A percentile compares a stretch with the other conserved stretches of the same genome.
Conservation (phyloP, 2,113 vertebrate genomes). For the Blennius ocellaris region DNA sequence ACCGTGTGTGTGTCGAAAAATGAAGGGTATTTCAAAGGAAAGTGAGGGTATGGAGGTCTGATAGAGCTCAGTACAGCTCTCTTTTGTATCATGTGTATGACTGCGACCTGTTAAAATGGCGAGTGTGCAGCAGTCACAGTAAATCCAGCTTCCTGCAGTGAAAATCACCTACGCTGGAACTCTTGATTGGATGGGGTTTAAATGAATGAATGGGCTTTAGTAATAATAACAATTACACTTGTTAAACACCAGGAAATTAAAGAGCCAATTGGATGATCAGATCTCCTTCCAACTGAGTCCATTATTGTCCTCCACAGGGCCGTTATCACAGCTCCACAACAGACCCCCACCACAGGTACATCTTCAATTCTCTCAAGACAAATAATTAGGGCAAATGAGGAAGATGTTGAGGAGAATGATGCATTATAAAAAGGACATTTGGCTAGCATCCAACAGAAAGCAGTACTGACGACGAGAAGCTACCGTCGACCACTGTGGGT, state of each 20-base stretch:
- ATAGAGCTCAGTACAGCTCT: neutral
- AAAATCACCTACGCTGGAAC: neutral
- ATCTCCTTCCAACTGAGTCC: slow-evolving; percentile 7
- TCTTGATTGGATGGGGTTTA: slow-evolving; percentile 13
- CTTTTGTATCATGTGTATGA: neutral
- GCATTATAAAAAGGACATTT: neutral
- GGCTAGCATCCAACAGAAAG: too few relatives aligned
- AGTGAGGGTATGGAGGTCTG: neutral
- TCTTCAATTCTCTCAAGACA: slow-evolving; percentile 11
- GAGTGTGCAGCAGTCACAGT: neutral
- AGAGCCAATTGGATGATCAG: slow-evolving; percentile 21
- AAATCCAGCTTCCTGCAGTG: neutral
- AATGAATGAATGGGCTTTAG: slow-evolving; percentile 17
- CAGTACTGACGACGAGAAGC: too few relatives aligned
- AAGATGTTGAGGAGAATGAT: slow-evolving; percentile 2
- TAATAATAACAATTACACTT: slow-evolving; percentile 25
- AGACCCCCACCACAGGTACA: slow-evolving; percentile 6
- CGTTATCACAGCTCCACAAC: slow-evolving; percentile 1
- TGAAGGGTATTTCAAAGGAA: neutral
- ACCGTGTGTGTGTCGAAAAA: neutral
- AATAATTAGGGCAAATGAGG: slow-evolving; percentile 7
- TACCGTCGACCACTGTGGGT: too few relatives aligned
- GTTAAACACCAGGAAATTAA: slow-evolving; percentile 33
- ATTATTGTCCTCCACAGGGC: slow-evolving; percentile 8
- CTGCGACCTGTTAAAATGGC: neutral